Percentiles rank a stretch among this genome's conserved stretches.
phyloP scores from a whole-genome alignment of 53 echinoderm and acorn worm genomes.

The Astropecten irregularis region DNA sequence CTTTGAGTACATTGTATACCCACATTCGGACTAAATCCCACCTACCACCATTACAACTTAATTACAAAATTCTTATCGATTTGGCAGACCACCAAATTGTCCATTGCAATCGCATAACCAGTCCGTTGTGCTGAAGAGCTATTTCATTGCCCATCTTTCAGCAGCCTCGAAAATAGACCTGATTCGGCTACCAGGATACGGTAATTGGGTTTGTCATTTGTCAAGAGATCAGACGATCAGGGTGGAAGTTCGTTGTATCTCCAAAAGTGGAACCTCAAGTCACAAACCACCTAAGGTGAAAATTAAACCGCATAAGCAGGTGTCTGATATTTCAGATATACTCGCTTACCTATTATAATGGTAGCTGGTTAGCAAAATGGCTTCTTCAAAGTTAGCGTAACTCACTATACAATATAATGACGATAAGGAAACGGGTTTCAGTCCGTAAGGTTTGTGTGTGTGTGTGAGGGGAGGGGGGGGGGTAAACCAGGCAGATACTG shows the following conservation, averaged over 20 bases:
- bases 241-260: conserved; percentile 1
- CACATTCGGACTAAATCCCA: not conserved
- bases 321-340: too few species aligned
- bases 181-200: not conserved
- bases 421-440: too few species aligned
- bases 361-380: too few species aligned
- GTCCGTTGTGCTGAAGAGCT: conserved; percentile 7
- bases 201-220: conserved; percentile 31
- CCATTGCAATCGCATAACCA: not conserved
- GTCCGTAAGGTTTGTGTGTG: too few species aligned
- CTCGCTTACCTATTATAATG: too few species aligned
- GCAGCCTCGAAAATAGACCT: conserved; percentile 18
- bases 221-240: not conserved
- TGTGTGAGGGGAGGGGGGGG: too few species aligned
- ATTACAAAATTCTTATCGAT: not conserved
- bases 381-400: too few species aligned
- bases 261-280: too few species aligned
- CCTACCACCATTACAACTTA: conserved; percentile 19
- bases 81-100: not conserved
- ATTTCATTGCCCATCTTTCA: conserved; percentile 46
- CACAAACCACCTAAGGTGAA: conserved; percentile 20
- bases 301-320: conserved; percentile 9
- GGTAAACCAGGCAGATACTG: too few species aligned
- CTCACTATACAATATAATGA: too few species aligned
- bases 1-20: too few species aligned